phyloP scores from a whole-genome alignment of 2,797 vertebrate species.

The Molossus alvarezi region DNA sequence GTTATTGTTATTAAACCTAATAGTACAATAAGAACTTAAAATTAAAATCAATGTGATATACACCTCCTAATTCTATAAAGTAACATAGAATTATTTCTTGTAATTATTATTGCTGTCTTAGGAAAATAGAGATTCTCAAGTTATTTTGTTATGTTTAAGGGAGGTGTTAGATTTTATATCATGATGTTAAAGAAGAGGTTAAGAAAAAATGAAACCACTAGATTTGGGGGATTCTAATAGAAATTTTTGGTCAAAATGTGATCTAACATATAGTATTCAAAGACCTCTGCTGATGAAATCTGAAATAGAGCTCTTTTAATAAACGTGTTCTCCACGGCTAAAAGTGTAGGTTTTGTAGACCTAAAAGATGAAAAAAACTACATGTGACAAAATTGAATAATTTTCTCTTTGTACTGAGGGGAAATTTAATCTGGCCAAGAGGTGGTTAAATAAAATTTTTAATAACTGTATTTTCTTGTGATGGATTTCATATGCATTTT shows the following conservation, averaged over 20 bases:
- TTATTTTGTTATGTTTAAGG: not conserved
- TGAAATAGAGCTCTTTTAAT: slow-evolving; percentile 28
- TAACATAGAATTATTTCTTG: not conserved
- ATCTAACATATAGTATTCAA: slow-evolving; percentile 1
- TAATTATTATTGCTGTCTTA: not conserved
- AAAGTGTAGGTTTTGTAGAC: slow-evolving; percentile 40
- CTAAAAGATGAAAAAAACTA: slow-evolving; percentile 8
- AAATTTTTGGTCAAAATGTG: not conserved
- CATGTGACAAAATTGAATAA: not conserved
- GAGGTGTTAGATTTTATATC: not conserved
- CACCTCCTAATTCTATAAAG: not conserved
- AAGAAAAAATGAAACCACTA: not conserved
- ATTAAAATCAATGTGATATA: not conserved
- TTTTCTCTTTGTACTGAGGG: slow-evolving; percentile 48
- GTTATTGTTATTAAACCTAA: not conserved
- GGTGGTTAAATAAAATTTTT: slow-evolving; percentile 61
- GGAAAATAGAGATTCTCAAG: not conserved
- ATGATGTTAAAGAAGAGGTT: not conserved
- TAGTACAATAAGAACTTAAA: not conserved
- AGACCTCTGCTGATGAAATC: slow-evolving; percentile 4
- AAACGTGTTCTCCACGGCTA: not conserved
- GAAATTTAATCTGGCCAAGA: slow-evolving; percentile 59
- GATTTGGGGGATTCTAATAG: not conserved
- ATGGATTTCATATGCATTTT: slow-evolving; percentile 17
- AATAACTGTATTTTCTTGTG: slow-evolving; percentile 57